Percentiles rank a stretch among this genome's conserved stretches.
Evolutionary conservation across 2,113 vertebrate species (phyloP).

Genomic region (Lasiurus cinereus): DNA sequence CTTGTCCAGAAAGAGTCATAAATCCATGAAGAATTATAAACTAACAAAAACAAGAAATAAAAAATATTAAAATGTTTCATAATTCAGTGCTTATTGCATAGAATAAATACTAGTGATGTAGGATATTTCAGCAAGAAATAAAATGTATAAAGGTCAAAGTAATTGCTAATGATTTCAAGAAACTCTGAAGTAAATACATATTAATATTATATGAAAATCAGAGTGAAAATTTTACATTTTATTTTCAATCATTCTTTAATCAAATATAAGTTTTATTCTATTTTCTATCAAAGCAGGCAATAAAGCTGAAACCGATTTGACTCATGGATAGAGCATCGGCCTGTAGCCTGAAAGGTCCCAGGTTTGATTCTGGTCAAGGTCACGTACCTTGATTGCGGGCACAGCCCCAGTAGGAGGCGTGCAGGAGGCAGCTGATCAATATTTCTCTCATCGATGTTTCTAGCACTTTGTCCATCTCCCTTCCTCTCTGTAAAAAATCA

Average conservation of each 20-base stretch:
- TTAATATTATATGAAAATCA: constrained; percentile 29
- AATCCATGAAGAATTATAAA: background rate
- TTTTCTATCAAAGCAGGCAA: constrained; percentile 3
- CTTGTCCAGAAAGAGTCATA: background rate
- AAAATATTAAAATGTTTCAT: background rate
- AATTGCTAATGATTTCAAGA: background rate
- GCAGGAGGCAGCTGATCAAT: too few relatives aligned
- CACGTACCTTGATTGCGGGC: too few relatives aligned
- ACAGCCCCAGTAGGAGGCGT: too few relatives aligned
- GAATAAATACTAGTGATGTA: background rate
- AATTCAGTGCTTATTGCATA: background rate
- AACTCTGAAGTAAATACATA: constrained; percentile 41
- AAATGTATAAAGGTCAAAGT: background rate
- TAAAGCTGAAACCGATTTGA: background rate
- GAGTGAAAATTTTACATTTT: constrained; percentile 16
- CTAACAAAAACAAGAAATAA: background rate
- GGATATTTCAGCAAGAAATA: constrained; percentile 5
- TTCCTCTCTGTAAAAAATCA: too few relatives aligned
- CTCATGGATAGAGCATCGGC: too few relatives aligned
- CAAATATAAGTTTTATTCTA: background rate
- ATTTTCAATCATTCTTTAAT: background rate
- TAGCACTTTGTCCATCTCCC: too few relatives aligned
- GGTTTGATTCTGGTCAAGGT: too few relatives aligned
- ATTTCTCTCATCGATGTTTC: too few relatives aligned
- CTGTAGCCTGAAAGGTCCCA: too few relatives aligned